Base-by-base conservation (phyloP, 2,113 vertebrate genomes). In the Tiliqua scincoides region DNA sequence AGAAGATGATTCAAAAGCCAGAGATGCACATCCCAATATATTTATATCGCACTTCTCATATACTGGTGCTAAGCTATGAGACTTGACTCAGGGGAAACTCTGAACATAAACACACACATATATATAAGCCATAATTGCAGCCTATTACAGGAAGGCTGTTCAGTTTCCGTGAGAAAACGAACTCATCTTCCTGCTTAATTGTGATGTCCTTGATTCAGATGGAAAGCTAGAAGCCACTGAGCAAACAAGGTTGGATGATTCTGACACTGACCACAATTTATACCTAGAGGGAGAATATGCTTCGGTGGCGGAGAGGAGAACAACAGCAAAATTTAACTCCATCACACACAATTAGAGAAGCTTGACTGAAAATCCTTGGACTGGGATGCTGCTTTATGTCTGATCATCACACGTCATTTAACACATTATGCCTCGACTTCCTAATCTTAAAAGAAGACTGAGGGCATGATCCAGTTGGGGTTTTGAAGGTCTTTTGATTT, bases 341-440 rank as follows among this genome's bases (percentile, higher is more conserved):
- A 86, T 92, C 93, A 92, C 90, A 94, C 95, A 95, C 96, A 96
- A 96, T 97, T 95, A 96, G 92, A 87, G 80, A 95, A 95, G 93
- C 95, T 65, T 95, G 89, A 88, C 67, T 79, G 81, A 81, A 82
- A 65, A 62, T 84, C 81, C 79, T 43, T 86, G 80, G 54, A 75
- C 48, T 86, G 82, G 8, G 7, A 70, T 57, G 70, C 71, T 43
- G 78, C 74, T 87, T 79, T 87, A 91, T 94, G 92, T 94, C 92
- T 71, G 43, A 86, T 90, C 89, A 93, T 90, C 94, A 91, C 89
- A 88, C 88, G 87, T 91, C 94, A 88, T 93, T 93, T 86, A 88
- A 68, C 70, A 62, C 23, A 52, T 62, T 85, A 81, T 75, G 62
- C 40, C 35, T 30, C 43, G 21, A n/a, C 62, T 65, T 80, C 14